Evolutionary conservation across 2,113 vertebrate species (phyloP).

Genomic region (Lagenorhynchus albirostris): DNA sequence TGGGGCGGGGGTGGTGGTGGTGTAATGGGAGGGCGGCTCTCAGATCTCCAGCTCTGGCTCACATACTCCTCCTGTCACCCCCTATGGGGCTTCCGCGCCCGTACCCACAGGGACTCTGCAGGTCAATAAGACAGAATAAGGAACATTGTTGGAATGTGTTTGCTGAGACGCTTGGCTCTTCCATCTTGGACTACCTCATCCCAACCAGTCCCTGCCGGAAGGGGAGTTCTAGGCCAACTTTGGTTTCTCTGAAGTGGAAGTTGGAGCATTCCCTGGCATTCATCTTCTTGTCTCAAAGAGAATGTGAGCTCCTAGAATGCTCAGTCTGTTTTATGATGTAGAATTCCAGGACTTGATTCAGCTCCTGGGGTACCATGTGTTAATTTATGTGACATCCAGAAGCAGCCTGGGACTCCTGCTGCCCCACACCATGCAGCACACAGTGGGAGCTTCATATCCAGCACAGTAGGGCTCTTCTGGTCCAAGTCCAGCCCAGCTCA

Average conservation of each 20-base stretch:
- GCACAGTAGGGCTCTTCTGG: neutral
- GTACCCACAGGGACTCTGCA: neutral
- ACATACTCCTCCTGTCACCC: neutral
- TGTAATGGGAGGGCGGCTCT: too few species aligned
- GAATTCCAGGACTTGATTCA: neutral
- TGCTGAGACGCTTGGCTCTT: neutral
- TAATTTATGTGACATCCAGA: neutral
- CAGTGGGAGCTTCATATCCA: neutral
- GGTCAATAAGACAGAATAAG: neutral
- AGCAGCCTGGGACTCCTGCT: neutral
- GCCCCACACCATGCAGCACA: rapidly evolving
- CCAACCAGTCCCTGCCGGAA: neutral
- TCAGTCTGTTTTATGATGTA: neutral
- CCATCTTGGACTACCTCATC: rapidly evolving
- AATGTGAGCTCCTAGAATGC: neutral
- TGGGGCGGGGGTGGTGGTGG: neutral
- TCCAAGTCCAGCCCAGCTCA: neutral
- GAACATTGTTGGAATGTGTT: rapidly evolving
- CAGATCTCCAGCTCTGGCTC: neutral
- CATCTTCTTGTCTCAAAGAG: neutral
- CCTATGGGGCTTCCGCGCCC: neutral
- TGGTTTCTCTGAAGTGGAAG: neutral
- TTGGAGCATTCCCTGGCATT: neutral
- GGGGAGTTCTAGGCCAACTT: neutral
- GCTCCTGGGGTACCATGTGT: neutral